Evolutionary conservation across 2,113 vertebrate genomes (phyloP), one percentile per base, ranked within the genome.

Genomic region (Catharus minimus): DNA sequence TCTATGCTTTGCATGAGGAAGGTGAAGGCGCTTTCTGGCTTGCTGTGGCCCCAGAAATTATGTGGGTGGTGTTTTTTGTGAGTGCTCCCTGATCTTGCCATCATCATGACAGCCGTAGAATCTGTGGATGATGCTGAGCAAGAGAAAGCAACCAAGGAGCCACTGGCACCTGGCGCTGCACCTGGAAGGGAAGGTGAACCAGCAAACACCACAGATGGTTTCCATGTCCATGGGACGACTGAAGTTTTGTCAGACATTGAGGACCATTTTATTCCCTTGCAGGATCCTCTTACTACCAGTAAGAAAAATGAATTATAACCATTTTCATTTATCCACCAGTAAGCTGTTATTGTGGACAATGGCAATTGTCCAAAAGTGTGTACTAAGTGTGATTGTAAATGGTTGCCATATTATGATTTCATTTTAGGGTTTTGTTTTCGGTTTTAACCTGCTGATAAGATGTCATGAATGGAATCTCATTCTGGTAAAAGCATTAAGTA

Each of bases 261-360:
- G 43, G 92, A 94, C 30, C 71, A 0, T 53, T 62, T 79, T 26
- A 28, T 78, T 44, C 75, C 15, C 22, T 26, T 89, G 14, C 79
- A 90, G 58, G 93, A 72, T 19, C n/a, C 89, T 86, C 53, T 81
- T 62, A 49, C 87, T 62, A 84, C 88, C 65, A 94, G 95, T 96
- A 96, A 96, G 93, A 86, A 41, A 11, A 44, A 28, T 22, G 19
- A 32, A 71, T 94, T 73, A 15, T 7, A 16, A 73, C 2, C 3
- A 13, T 50, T 89, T 83, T 69, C 32, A n/a, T 46, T 74, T 50
- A 26, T 69, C 33, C 3, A 2, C 44, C 43, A 18, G 28, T 50
- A 44, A n/a, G 19, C 50, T 89, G 7, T 61, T 57, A 8, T 71
- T 57, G 52, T 36, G 38, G 30, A 23, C 4, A 30, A 50, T 20